Conservation (phyloP, 2,113 vertebrate genomes). For the Bagarius yarrelli region DNA sequence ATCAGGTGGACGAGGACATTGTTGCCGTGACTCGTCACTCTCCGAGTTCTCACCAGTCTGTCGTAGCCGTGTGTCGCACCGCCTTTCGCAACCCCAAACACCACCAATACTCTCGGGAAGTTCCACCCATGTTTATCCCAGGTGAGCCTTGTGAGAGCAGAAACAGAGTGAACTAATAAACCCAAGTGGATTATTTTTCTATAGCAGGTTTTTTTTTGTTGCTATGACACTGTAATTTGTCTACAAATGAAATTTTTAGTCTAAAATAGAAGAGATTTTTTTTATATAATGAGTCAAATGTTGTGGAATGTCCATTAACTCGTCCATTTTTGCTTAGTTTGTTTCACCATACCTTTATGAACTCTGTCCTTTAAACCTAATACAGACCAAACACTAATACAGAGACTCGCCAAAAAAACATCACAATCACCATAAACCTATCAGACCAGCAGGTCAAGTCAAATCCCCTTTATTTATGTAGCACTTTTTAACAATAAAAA, state of each 20-base stretch:
- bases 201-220: not conserved
- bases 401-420: too few species aligned
- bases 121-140: constrained; percentile 97
- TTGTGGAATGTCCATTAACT: not conserved
- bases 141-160: constrained; percentile 67
- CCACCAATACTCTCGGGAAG: constrained; percentile 79
- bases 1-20: constrained; percentile 94
- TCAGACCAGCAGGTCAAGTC: too few species aligned
- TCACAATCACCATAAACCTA: too few species aligned
- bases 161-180: not conserved
- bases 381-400: too few species aligned
- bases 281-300: not conserved
- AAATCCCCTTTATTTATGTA: too few species aligned
- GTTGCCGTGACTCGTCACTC: constrained; percentile 95
- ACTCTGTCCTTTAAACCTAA: too few species aligned
- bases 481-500: too few species aligned
- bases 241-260: not conserved
- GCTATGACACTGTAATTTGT: not conserved
- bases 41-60: constrained; percentile 91
- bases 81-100: constrained; percentile 90
- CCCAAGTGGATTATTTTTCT: not conserved
- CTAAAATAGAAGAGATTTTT: not conserved
- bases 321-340: too few species aligned
- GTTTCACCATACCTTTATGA: too few species aligned
- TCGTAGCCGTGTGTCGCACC: constrained; percentile 91